Percentiles rank a stretch among this genome's conserved stretches.
phyloP scores from a whole-genome alignment of 2,113 vertebrate genomes.

The Mola mola region DNA sequence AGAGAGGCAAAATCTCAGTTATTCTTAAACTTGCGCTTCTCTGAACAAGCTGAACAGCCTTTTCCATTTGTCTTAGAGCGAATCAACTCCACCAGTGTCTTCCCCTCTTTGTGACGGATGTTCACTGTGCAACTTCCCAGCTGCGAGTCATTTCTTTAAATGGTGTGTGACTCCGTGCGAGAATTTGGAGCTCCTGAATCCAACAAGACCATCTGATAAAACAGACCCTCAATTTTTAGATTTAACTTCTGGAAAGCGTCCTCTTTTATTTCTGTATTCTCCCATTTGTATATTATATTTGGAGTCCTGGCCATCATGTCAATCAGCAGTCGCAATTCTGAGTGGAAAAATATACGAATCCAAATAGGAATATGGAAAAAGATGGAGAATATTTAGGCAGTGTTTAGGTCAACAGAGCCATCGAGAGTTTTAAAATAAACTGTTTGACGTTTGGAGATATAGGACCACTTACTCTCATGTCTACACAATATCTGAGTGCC shows the following conservation, averaged over 20 bases:
- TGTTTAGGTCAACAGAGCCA: too few species aligned
- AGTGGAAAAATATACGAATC: slow-evolving; percentile 1
- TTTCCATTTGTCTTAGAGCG: background rate
- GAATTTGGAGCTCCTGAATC: slow-evolving; percentile 12
- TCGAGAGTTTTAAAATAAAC: too few species aligned
- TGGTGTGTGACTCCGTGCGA: slow-evolving; percentile 2
- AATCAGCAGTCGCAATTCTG: background rate
- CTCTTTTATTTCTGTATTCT: background rate
- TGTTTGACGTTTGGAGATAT: too few species aligned
- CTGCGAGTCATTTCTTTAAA: slow-evolving; percentile 18
- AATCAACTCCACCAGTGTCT: background rate
- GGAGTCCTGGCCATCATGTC: background rate
- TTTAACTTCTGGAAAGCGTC: slow-evolving; percentile 1
- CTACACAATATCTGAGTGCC: too few species aligned
- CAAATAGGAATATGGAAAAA: background rate
- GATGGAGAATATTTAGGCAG: too few species aligned
- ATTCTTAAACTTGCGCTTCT: too few species aligned
- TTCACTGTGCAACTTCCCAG: slow-evolving; percentile 2
- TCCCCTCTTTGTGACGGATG: slow-evolving; percentile 7
- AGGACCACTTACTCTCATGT: too few species aligned
- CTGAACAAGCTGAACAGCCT: background rate
- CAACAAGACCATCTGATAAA: slow-evolving; percentile 20
- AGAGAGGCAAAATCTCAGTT: too few species aligned
- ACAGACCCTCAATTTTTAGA: slow-evolving; percentile 2
- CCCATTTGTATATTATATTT: slow-evolving; percentile 9